Base-by-base conservation (phyloP, 2,113 vertebrate species). In the Hippotragus niger region DNA sequence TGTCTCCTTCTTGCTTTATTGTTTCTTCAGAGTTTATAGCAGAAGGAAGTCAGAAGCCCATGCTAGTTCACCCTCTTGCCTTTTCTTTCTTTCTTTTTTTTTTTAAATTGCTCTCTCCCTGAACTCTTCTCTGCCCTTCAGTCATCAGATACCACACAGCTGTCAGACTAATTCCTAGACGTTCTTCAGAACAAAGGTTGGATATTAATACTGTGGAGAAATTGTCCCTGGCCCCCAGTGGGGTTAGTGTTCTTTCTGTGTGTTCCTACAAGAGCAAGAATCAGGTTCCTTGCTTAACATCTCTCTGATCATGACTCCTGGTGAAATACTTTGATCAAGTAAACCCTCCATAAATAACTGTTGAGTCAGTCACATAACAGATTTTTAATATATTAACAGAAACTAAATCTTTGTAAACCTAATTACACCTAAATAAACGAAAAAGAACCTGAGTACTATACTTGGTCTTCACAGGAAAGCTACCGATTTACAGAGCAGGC, bases 381-480 rank as follows among this genome's bases (percentile, higher is more conserved):
- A 88, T 5, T 12, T 57, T 94, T 64, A 31, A n/a, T 45, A 47
- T 76, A 60, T 2, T 67, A 40, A 43, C 3, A 88, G n/a, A 81
- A 78, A 52, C 21, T 93, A 92, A 78, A 43, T 2, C 74, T 43
- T 86, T 89, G 29, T 12, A 85, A 36, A 36, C 17, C 11, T 71
- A 76, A 86, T 33, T 90, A 82, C 36, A 50, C 74, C 16, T 60
- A 40, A 95, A 47, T 27, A 62, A 71, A 12, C 14, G 9, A 86
- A 89, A 90, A 25, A 64, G 53, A 50, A 5, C 6, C 45, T 88
- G 9, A 1, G 7, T 83, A 3, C 0, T 60, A 13, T 97, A 10
- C 2, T 64, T 55, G 95, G 9, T 97, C 50, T 95, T 91, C 91
- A 29, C 96, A 99, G 99, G 99, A 99, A 92, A 99, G 99, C 97